Percentiles rank a stretch among this genome's conserved stretches.
Conservation (phyloP, 2,797 vertebrate genomes). For the Cossypha caffra region DNA sequence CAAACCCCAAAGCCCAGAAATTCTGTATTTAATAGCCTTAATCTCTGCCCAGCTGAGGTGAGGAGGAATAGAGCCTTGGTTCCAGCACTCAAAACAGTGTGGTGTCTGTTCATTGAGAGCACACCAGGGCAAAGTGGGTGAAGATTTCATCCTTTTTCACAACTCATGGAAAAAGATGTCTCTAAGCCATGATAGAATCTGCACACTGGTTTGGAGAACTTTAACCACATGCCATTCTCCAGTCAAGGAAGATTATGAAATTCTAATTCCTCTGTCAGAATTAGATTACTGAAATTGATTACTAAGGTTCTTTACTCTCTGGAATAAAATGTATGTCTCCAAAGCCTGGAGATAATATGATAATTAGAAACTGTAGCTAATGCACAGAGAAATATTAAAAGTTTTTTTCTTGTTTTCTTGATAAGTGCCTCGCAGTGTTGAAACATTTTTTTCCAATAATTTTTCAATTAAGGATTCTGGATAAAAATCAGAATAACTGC, state of each 20-base stretch:
- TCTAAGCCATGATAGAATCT: background rate
- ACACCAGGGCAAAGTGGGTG: fast-evolving
- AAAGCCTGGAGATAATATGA: background rate
- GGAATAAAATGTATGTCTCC: background rate
- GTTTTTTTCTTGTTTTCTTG: background rate
- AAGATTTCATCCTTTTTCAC: background rate
- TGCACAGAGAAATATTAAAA: background rate
- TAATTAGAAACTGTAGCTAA: background rate
- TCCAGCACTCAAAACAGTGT: background rate
- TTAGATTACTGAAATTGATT: background rate
- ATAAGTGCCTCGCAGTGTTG: background rate
- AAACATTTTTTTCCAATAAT: background rate
- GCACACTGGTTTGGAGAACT: background rate
- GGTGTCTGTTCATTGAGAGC: background rate
- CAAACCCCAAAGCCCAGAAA: background rate
- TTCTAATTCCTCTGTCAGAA: background rate
- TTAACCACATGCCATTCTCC: background rate
- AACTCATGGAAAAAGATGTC: background rate
- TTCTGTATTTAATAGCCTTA: background rate
- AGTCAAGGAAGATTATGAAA: background rate
- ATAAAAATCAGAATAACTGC: background rate
- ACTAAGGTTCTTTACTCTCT: background rate
- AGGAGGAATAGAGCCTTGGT: background rate
- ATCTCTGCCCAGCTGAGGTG: background rate
- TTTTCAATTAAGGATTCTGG: background rate